Evolutionary conservation across 2,888 invertebrate species (phyloP).

Genomic region (Panzeria rudis): DNA sequence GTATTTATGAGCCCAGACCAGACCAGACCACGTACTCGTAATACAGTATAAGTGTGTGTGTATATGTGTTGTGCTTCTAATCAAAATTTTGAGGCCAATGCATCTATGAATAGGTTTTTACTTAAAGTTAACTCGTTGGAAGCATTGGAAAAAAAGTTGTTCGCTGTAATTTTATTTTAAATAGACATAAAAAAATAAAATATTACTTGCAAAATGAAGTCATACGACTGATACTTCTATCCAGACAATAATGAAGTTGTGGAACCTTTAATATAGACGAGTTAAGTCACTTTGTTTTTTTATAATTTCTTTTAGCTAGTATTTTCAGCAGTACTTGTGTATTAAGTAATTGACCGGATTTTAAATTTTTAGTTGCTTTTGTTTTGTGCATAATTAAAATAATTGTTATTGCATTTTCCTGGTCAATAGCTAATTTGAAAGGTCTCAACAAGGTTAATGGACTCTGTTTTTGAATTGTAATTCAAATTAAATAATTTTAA

Average conservation of each 20-base stretch:
- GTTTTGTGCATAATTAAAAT: conserved; percentile 38
- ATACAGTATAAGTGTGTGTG: not conserved
- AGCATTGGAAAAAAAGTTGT: not conserved
- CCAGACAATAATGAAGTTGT: conserved; percentile 38
- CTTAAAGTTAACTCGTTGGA: conserved; percentile 34
- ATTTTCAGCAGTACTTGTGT: not conserved
- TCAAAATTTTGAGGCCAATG: conserved; percentile 39
- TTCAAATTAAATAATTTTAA: not conserved
- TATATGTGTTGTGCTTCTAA: conserved; percentile 10
- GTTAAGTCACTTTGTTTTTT: conserved; percentile 20
- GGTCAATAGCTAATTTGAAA: conserved; percentile 30
- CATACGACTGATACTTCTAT: conserved; percentile 53
- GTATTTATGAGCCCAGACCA: conserved; percentile 49
- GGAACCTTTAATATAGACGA: conserved; percentile 15
- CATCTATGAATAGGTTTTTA: conserved; percentile 33
- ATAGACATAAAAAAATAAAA: conserved; percentile 1
- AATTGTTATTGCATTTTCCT: conserved; percentile 59
- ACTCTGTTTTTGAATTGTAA: conserved; percentile 19
- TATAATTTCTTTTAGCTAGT: conserved; percentile 23
- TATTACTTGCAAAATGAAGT: conserved; percentile 61
- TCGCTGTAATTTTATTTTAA: conserved; percentile 47
- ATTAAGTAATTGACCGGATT: conserved; percentile 66
- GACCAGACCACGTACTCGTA: conserved; percentile 28
- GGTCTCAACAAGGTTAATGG: conserved; percentile 51
- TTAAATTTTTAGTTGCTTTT: conserved; percentile 5